Evolutionary conservation across 2,113 vertebrate species (phyloP).

Genomic region (Caranx ignobilis): DNA sequence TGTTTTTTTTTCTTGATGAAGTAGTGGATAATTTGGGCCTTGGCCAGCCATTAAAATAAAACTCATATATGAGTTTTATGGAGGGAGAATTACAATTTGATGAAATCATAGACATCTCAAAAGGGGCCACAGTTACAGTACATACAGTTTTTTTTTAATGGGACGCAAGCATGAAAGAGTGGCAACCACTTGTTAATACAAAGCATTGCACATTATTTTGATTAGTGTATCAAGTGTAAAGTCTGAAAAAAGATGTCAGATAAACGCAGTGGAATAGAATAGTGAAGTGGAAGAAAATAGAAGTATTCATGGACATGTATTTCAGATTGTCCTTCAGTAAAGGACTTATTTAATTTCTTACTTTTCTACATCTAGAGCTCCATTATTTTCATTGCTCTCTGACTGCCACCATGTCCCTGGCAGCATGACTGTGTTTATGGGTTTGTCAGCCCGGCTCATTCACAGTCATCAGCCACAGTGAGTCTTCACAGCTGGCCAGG

Average conservation of each 20-base stretch:
- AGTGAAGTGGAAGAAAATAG: background rate
- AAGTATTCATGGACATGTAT: conserved; percentile 10
- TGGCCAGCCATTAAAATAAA: background rate
- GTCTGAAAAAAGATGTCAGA: conserved; percentile 3
- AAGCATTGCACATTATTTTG: background rate
- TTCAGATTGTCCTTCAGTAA: background rate
- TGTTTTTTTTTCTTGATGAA: background rate
- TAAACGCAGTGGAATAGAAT: background rate
- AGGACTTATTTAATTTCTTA: conserved; percentile 3
- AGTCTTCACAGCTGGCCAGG: conserved; percentile 63
- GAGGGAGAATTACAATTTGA: background rate
- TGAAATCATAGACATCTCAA: background rate
- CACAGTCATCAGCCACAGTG: conserved; percentile 33
- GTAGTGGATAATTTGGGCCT: background rate
- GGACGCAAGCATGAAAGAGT: background rate
- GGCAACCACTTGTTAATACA: background rate
- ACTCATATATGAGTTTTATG: background rate
- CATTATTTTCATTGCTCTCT: conserved; percentile 1
- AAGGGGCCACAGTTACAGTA: background rate
- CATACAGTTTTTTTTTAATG: background rate
- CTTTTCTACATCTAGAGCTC: background rate
- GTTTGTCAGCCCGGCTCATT: conserved; percentile 38
- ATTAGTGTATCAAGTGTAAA: background rate
- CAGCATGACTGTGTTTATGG: conserved; percentile 14
- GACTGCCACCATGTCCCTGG: conserved; percentile 8